These are phyloP conservation scores for Neosalanx taihuensis DNA, from an alignment of 2,797 vertebrate genomes.

Conservation along the genomic window DNA sequence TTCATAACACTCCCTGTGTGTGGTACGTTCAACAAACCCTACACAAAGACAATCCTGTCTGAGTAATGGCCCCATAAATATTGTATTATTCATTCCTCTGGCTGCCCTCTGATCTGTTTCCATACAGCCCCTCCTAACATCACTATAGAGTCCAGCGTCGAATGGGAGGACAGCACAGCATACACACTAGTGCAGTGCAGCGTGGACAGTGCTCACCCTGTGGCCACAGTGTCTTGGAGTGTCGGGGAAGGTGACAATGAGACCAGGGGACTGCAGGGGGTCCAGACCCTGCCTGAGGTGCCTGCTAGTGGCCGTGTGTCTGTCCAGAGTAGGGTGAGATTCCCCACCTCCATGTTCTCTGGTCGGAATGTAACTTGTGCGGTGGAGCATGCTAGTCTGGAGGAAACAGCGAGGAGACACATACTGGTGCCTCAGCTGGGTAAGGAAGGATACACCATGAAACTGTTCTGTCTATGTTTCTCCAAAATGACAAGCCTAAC, in stretches of 20 bases:
- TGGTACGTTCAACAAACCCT: conserved; percentile 62
- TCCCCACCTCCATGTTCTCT: conserved; percentile 54
- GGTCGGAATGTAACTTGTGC: conserved; percentile 66
- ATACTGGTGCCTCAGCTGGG: conserved; percentile 53
- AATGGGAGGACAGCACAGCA: conserved; percentile 49
- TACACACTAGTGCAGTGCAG: conserved; percentile 57
- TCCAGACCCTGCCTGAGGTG: conserved; percentile 20
- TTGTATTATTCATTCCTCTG: not conserved
- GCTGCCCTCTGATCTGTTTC: conserved; percentile 31
- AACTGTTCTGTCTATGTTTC: conserved; percentile 6
- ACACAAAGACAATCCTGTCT: conserved; percentile 29
- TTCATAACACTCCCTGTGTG: conserved; percentile 62
- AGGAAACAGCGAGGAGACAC: conserved; percentile 48
- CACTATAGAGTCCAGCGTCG: conserved; percentile 45
- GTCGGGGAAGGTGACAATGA: conserved; percentile 26
- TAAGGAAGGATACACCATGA: conserved; percentile 37
- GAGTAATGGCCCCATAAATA: conserved; percentile 22
- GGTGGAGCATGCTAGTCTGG: conserved; percentile 55
- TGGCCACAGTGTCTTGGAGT: conserved; percentile 60
- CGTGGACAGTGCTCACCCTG: conserved; percentile 50
- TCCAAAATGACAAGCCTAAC: not conserved
- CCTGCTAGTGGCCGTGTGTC: conserved; percentile 40
- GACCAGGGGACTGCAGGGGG: conserved; percentile 17
- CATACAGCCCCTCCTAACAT: conserved; percentile 58
- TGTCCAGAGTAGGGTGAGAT: conserved; percentile 37